These are phyloP conservation scores for Hippocampus barbouri DNA, from an alignment of 2,113 vertebrate genomes.

Conservation along the genomic window DNA sequence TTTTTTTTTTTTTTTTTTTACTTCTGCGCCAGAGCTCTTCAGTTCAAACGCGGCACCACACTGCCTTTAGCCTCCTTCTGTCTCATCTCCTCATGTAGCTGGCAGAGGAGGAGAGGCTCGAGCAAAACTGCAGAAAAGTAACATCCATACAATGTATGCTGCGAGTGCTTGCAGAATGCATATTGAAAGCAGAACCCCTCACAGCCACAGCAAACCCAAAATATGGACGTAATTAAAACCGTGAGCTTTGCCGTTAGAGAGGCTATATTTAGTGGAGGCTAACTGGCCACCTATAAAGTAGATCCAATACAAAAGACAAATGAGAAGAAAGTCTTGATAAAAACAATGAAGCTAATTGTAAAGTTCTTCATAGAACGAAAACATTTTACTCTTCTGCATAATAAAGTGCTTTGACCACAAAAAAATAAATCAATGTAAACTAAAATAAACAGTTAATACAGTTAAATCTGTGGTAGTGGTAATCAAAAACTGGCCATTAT, in stretches of 20 bases:
- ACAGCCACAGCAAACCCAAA: neutral
- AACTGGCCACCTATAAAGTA: neutral
- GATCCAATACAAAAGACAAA: neutral
- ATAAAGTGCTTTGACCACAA: neutral
- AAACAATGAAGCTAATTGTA: neutral
- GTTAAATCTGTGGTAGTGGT: neutral
- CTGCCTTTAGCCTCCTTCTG: slow-evolving; percentile 61
- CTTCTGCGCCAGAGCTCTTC: slow-evolving; percentile 20
- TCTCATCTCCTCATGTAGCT: slow-evolving; percentile 54
- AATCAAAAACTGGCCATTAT: neutral
- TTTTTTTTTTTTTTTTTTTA: slow-evolving; percentile 10
- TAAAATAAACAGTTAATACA: neutral
- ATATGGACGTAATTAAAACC: neutral
- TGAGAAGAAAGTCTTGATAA: neutral
- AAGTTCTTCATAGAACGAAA: neutral
- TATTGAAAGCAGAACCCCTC: neutral
- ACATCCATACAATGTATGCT: slow-evolving; percentile 1
- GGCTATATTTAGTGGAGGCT: neutral
- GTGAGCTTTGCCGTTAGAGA: neutral
- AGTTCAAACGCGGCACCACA: slow-evolving; percentile 27
- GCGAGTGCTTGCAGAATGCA: neutral
- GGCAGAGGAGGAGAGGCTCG: slow-evolving; percentile 29
- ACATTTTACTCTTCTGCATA: neutral
- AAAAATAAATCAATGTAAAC: neutral
- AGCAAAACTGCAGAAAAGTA: slow-evolving; percentile 25